Conservation (phyloP, 2,888 invertebrate genomes). For the Campopleginae sp. region DNA sequence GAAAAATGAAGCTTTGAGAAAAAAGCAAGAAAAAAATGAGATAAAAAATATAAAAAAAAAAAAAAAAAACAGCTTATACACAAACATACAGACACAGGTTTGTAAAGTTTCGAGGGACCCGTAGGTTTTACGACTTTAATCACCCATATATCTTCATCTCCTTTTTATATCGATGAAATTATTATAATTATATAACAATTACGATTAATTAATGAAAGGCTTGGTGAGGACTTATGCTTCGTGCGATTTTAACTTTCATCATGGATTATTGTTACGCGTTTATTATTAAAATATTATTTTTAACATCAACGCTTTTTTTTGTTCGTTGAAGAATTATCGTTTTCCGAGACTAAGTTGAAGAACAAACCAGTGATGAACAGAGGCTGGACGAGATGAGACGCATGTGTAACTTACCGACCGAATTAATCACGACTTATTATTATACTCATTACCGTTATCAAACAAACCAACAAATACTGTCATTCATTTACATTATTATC, state of each 20-base stretch:
- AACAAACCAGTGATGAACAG: constrained; percentile 70
- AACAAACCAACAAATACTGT: constrained; percentile 38
- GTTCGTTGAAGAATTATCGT: constrained; percentile 34
- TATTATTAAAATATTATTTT: constrained; percentile 42
- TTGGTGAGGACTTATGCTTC: constrained; percentile 16
- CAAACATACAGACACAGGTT: background rate
- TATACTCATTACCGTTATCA: constrained; percentile 66
- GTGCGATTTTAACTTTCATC: constrained; percentile 42
- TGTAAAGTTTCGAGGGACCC: constrained; percentile 50
- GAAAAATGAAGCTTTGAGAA: constrained; percentile 18
- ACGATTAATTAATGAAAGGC: constrained; percentile 6
- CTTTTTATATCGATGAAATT: constrained; percentile 43
- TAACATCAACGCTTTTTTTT: constrained; percentile 43
- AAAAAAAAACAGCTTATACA: background rate
- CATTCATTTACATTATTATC: constrained; percentile 66
- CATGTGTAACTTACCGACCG: constrained; percentile 72
- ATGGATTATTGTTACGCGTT: constrained; percentile 31
- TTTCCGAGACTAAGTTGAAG: constrained; percentile 19
- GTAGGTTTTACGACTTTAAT: constrained; percentile 54
- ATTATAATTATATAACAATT: constrained; percentile 13
- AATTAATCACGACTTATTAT: constrained; percentile 73
- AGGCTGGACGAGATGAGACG: constrained; percentile 54
- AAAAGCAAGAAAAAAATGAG: background rate
- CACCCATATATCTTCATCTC: constrained; percentile 34
- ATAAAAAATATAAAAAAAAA: background rate